These are phyloP conservation scores for Morone saxatilis DNA, from an alignment of 2,113 vertebrate species.

Conservation along the genomic window DNA sequence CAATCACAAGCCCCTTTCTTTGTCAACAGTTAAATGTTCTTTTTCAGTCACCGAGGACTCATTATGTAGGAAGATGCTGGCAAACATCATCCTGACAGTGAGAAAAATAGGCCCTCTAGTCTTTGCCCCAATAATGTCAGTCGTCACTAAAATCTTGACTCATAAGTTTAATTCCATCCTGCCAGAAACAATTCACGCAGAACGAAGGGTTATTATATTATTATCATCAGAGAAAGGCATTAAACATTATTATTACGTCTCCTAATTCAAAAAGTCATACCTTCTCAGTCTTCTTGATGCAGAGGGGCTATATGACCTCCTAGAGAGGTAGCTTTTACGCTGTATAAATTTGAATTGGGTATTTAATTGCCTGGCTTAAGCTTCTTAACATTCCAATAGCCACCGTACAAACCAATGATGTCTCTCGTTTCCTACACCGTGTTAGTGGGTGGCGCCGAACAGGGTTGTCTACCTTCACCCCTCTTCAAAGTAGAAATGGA, in stretches of 20 bases:
- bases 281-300: background rate
- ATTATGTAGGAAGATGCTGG: background rate
- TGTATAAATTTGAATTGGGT: constrained; percentile 10
- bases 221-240: background rate
- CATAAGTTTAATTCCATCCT: background rate
- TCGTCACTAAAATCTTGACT: constrained; percentile 1
- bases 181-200: constrained; percentile 4
- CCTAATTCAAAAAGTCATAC: background rate
- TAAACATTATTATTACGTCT: background rate
- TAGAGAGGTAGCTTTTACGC: background rate
- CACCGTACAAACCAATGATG: constrained; percentile 37
- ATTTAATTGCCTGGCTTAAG: constrained; percentile 40
- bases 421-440: constrained; percentile 45
- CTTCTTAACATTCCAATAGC: constrained; percentile 61
- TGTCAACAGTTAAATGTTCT: background rate
- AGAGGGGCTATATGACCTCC: background rate
- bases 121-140: background rate
- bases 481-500: background rate
- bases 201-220: background rate
- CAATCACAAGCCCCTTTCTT: constrained; percentile 1
- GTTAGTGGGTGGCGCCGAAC: constrained; percentile 10
- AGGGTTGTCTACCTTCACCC: background rate
- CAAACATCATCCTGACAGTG: background rate
- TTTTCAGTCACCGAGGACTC: background rate
- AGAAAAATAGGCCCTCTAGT: background rate